Evolutionary conservation across 2,113 vertebrate genomes (phyloP).

Genomic region (Erpornis zantholeuca): DNA sequence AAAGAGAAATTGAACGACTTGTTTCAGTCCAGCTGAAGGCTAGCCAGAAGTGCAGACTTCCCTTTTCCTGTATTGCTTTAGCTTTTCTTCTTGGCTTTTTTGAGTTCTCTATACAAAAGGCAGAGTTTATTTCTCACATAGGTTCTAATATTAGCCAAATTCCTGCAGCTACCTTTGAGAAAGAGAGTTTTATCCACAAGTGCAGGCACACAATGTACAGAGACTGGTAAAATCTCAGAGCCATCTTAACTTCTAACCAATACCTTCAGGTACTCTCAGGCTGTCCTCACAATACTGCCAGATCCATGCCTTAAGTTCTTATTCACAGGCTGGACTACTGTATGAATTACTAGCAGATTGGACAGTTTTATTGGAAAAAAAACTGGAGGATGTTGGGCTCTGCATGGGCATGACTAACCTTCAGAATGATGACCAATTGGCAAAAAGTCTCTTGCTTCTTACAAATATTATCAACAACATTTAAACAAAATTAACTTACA

Average conservation of each 20-base stretch:
- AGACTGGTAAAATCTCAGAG: background rate
- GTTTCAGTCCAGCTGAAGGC: background rate
- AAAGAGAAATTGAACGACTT: background rate
- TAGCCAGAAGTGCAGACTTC: background rate
- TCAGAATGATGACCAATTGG: background rate
- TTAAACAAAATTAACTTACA: slow-evolving; percentile 68
- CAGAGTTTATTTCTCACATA: background rate
- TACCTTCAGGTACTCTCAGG: background rate
- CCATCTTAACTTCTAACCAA: background rate
- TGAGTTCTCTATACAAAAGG: background rate
- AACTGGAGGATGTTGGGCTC: background rate
- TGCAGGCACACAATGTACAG: background rate
- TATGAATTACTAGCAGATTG: background rate
- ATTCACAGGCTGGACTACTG: background rate
- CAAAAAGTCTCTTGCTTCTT: background rate
- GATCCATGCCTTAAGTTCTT: background rate
- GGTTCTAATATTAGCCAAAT: background rate
- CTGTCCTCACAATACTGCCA: background rate
- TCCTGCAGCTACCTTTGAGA: background rate
- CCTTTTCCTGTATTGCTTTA: background rate
- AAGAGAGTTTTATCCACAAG: background rate
- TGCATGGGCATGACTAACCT: background rate
- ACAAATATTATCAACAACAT: background rate
- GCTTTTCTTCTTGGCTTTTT: background rate
- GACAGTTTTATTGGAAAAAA: background rate